Percentiles rank a stretch among this genome's conserved stretches.
Evolutionary conservation across 2,797 vertebrate genomes (phyloP).

Genomic region (Pangasius djambal): DNA sequence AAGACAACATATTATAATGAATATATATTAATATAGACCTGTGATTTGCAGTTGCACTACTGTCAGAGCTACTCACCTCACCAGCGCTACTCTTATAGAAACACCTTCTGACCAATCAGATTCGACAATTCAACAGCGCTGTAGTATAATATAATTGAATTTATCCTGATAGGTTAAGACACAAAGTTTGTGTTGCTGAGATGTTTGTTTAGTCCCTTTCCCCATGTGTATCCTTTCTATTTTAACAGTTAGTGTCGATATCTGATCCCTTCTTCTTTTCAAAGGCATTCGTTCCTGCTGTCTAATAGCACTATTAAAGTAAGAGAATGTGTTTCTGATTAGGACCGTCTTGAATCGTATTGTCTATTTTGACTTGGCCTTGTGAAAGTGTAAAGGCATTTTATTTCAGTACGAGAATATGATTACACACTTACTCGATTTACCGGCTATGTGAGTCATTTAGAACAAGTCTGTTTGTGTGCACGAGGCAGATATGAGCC

Average conservation of each 20-base stretch:
- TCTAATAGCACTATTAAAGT: neutral
- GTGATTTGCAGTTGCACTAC: neutral
- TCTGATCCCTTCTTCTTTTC: neutral
- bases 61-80: neutral
- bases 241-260: neutral
- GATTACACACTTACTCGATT: conserved; percentile 18
- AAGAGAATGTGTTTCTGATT: conserved; percentile 11
- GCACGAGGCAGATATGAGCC: neutral
- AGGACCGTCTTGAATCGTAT: neutral
- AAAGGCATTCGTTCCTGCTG: neutral
- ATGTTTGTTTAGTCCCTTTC: neutral
- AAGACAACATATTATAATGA: neutral
- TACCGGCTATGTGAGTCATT: conserved; percentile 17
- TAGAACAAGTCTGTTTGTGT: neutral
- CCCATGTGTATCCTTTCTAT: neutral
- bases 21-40: neutral
- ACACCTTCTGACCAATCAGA: neutral
- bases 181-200: neutral
- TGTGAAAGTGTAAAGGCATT: conserved; percentile 12
- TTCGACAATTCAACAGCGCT: neutral
- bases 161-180: neutral
- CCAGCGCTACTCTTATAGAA: neutral
- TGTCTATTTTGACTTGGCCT: conserved; percentile 1
- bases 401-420: conserved; percentile 6
- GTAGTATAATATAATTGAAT: neutral